Evolutionary conservation across 2,888 invertebrate genomes (phyloP), one percentile per base, ranked within the genome.

Genomic region (Patella depressa): DNA sequence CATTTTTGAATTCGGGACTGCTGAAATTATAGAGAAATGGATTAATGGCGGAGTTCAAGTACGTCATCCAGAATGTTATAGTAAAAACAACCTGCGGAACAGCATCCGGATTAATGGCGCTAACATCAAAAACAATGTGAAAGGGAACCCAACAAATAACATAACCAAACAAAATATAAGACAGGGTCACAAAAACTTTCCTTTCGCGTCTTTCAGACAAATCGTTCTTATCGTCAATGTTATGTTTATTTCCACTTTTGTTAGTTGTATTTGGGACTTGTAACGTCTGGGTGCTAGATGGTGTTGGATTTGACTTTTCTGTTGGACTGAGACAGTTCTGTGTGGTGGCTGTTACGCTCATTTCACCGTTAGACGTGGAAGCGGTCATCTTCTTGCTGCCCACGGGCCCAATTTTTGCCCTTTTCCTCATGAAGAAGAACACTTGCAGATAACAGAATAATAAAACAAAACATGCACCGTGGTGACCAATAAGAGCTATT

Each of bases 401-500:
- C 3, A 72, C 9, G 11, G 70, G 45, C 29, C 72, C 76, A 14
- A 72, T 57, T 65, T 81, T 82, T 1, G 75, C 65, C 11, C 84
- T 81, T 12, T 78, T 81, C 65, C 77, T 78, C 82, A 90, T 85
- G 69, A 85, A 84, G 9, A 84, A 57, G 71, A 83, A 84, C 9
- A 89, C 88, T 73, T 83, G 82, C 73, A 87, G 53, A 79, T 88
- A 89, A 78, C 87, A 88, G 79, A 85, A 81, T 19, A 89, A 77
- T 77, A 90, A 86, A 70, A 88, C 71, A 14, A 80, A 12, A 70
- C 87, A 88, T 0, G 89, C 87, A 14, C 84, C 80, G 79, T 90
- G 89, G 78, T 90, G 89, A 1, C 90, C 90, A 14, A 90, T 76
- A 3, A 86, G 80, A 19, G 89, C 89, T 2, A 90, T 83, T 70